Base-by-base conservation (phyloP, 2,113 vertebrate genomes). In the Hippocampus zosterae region DNA sequence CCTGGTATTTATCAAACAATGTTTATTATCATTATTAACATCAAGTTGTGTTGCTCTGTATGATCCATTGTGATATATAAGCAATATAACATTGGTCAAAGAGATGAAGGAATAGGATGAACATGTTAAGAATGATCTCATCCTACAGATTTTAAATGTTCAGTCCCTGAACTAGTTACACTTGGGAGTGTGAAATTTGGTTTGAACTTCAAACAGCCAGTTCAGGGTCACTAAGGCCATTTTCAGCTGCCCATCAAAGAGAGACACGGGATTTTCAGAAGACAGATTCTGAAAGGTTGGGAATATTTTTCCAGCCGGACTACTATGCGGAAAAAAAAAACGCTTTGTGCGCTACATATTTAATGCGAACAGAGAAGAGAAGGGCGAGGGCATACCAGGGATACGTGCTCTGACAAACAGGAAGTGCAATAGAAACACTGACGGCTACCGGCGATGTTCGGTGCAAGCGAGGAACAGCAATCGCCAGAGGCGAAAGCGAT, bases 291-390 rank as follows among this genome's bases (percentile, higher is more conserved):
- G 56, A 85, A 85, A 81, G 80, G 37, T 27, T 68, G 79, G 69
- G 66, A 48, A 72, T 73, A 73, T 81, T 85, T 56, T 50, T 65
- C 56, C 7, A 48, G 74, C 67, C 68, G 69, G 55, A 41, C 55
- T 63, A 72, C 70, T 75, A 61, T 70, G 74, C 69, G 67, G 74
- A 74, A 74, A 79, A 27, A 79, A 27, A 59, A 59, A 60, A 33
- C 29, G 70, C 64, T 41, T 57, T 73, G 64, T 65, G 66, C 42
- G 66, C 70, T 88, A 73, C 73, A 89, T 87, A 74, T 86, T 84
- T 87, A 85, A 90, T 82, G 68, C 46, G 44, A 67, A 80, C 70
- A 81, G 80, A 81, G 71, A 70, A 81, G 74, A 50, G 27, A 53
- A 53, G 60, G 50, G 74, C 10, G 73, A 68, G 71, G 40, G 71